Evolutionary conservation across 2,113 vertebrate species (phyloP), one percentile per base, ranked within the genome.

Genomic region (Siniperca chuatsi): DNA sequence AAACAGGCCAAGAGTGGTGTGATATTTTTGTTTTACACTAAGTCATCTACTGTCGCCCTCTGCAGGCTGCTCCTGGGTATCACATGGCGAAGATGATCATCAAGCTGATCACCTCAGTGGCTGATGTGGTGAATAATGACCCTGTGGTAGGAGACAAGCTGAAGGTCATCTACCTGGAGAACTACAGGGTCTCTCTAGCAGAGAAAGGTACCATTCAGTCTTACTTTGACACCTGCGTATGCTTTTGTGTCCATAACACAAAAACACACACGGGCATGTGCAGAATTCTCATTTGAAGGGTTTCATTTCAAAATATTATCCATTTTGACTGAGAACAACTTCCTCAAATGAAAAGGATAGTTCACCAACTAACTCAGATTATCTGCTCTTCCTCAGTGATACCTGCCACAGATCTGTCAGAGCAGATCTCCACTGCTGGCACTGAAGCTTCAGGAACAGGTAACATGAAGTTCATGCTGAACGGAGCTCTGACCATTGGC

Each of bases 391-490:
- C 61, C 87, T 92, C 94, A 99, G 98, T 98, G 91, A 99, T 99
- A 52, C 98, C 98, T 10, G 98, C 98, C 8, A 97, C 98, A 0
- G 98, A 99, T 89, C 92, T 99, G 90, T 99, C 98, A 0, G 96
- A 99, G 95, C 98, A 99, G 96, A 99, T 99, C 85, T 99, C 98
- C 92, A 99, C 98, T 0, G 98, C 98, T 0, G 98, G 98, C 79
- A 99, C 98, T 0, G 98, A 99, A 82, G 98, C 98, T 0, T 99
- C 98, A 0, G 98, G 98, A 1, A 99, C 98, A 0, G 98, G 98
- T 5, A 99, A 99, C 92, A 99, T 99, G 98, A 99, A 99, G 86
- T 99, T 99, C 95, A 99, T 99, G 98, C 93, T 99, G 89, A 99
- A 99, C 0, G 98, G 98, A 0, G 98, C 98, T 0, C 96, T 99